phyloP scores from a whole-genome alignment of 1,140 invertebrate genomes.

The Neuroterus valhalla region DNA sequence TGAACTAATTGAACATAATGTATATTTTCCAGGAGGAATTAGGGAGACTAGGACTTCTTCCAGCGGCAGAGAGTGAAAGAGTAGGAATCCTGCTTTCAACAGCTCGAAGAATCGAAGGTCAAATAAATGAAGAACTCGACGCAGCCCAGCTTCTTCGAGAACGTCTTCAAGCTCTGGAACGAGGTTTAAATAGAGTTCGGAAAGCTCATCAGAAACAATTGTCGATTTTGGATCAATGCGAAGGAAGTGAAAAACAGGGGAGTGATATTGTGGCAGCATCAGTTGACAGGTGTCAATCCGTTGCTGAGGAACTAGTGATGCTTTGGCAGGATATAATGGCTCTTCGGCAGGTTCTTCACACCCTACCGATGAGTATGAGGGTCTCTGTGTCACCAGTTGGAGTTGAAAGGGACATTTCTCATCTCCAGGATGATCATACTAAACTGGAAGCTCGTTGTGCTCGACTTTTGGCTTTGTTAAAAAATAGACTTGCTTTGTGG shows the following conservation, averaged over 20 bases:
- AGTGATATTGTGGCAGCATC: slow-evolving; percentile 83
- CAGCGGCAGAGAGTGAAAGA: slow-evolving; percentile 83
- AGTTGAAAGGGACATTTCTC: slow-evolving; percentile 84
- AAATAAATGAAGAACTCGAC: slow-evolving; percentile 85
- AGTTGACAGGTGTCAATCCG: slow-evolving; percentile 79
- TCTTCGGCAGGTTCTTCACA: slow-evolving; percentile 83
- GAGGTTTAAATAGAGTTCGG: slow-evolving; percentile 80
- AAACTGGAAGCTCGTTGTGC: slow-evolving; percentile 81
- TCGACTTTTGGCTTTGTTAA: slow-evolving; percentile 79
- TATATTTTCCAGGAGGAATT: slow-evolving; percentile 77
- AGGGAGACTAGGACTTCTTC: slow-evolving; percentile 82
- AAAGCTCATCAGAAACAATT: slow-evolving; percentile 80
- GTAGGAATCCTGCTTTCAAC: slow-evolving; percentile 82
- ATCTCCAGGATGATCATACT: slow-evolving; percentile 83
- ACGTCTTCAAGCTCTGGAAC: slow-evolving; percentile 81
- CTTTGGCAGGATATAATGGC: slow-evolving; percentile 86
- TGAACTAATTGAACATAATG: not conserved
- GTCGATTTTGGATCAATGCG: slow-evolving; percentile 81
- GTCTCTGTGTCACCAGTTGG: slow-evolving; percentile 84
- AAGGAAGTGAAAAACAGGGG: slow-evolving; percentile 80
- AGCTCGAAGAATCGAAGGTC: slow-evolving; percentile 81
- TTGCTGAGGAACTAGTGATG: slow-evolving; percentile 79
- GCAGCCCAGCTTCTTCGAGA: slow-evolving; percentile 82
- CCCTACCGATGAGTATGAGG: slow-evolving; percentile 82
- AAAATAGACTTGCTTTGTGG: slow-evolving; percentile 82